phyloP scores from a whole-genome alignment of 2,888 invertebrate genomes.

The Exephanes ischioxanthus region DNA sequence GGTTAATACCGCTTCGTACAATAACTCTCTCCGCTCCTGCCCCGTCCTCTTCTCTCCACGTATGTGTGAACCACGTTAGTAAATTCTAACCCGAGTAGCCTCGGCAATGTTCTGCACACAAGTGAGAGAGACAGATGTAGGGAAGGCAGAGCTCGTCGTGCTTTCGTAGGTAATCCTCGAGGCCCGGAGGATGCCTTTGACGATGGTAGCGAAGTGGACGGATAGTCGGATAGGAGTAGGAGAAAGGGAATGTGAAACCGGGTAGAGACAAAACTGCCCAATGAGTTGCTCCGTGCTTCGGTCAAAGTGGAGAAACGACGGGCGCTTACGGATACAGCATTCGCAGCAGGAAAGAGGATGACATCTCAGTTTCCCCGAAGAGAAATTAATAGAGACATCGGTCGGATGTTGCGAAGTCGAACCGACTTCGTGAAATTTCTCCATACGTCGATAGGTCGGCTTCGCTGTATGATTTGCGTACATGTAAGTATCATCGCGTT shows the following conservation, averaged over 20 bases:
- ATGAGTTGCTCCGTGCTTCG: constrained; percentile 29
- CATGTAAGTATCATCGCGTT: constrained; percentile 4
- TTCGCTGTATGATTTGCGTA: neutral
- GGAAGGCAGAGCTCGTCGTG: constrained; percentile 39
- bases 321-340: constrained; percentile 1
- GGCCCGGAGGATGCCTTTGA: constrained; percentile 66
- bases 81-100: constrained; percentile 80
- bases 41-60: constrained; percentile 40
- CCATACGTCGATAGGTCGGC: neutral
- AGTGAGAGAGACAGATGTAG: neutral
- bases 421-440: neutral
- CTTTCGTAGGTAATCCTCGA: constrained; percentile 63
- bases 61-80: constrained; percentile 75
- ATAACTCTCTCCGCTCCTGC: constrained; percentile 72
- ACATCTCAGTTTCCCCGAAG: constrained; percentile 27
- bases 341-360: constrained; percentile 40
- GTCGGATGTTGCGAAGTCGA: constrained; percentile 3
- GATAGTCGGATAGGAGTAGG: constrained; percentile 37
- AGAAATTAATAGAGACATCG: constrained; percentile 30
- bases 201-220: constrained; percentile 56
- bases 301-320: constrained; percentile 40
- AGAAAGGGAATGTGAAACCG: constrained; percentile 54
- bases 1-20: constrained; percentile 80
- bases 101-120: constrained; percentile 76
- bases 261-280: constrained; percentile 48